phyloP scores from a whole-genome alignment of 2,888 invertebrate genomes.

The Drosophila mulleri region DNA sequence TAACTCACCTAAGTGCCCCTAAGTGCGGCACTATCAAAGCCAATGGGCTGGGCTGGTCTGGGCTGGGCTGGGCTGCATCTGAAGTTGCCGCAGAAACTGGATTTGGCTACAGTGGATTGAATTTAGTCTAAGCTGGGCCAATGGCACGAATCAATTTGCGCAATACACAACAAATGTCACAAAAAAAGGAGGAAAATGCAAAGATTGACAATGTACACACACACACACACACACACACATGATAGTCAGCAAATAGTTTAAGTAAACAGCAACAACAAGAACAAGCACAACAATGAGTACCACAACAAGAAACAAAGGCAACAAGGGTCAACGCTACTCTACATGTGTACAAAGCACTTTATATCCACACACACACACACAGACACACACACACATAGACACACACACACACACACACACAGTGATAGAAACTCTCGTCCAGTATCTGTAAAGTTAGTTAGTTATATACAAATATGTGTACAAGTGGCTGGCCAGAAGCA shows the following conservation, averaged over 20 bases:
- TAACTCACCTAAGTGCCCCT: conserved; percentile 40
- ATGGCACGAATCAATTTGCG: conserved; percentile 54
- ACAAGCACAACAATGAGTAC: conserved; percentile 14
- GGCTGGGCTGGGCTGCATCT: background rate
- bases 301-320: conserved; percentile 44
- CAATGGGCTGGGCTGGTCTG: conserved; percentile 9
- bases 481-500: conserved; percentile 52
- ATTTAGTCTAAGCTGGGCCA: conserved; percentile 16
- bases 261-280: conserved; percentile 48
- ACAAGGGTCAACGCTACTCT: conserved; percentile 52
- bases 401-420: conserved; percentile 1
- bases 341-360: conserved; percentile 67
- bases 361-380: conserved; percentile 29
- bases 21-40: conserved; percentile 24
- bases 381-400: background rate
- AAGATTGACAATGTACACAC: conserved; percentile 19
- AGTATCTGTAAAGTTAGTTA: conserved; percentile 55
- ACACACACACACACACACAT: conserved; percentile 20
- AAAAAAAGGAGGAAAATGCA: conserved; percentile 24
- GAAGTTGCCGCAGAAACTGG: background rate
- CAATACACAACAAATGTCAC: conserved; percentile 47
- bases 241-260: conserved; percentile 66
- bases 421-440: background rate
- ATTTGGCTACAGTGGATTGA: background rate
- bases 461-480: conserved; percentile 74